These are phyloP conservation scores for Muraenolepis orangiensis DNA, from an alignment of 2,797 vertebrate genomes.

Conservation along the genomic window DNA sequence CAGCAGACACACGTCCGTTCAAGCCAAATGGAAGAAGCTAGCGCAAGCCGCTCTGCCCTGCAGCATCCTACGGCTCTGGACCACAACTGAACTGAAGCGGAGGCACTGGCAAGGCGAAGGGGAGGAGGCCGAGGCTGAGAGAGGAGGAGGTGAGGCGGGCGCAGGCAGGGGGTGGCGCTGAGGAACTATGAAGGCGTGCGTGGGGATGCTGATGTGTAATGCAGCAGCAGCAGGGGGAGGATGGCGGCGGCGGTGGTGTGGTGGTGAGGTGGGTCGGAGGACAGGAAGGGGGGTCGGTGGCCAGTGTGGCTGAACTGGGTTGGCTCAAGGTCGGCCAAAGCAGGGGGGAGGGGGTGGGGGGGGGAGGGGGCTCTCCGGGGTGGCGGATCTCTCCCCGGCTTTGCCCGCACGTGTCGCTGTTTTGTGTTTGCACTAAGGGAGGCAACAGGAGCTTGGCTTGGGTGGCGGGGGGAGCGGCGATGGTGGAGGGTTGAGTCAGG, in stretches of 20 bases:
- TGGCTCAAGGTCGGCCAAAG: constrained; percentile 41
- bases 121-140: constrained; percentile 14
- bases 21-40: constrained; percentile 54
- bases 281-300: constrained; percentile 40
- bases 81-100: constrained; percentile 37
- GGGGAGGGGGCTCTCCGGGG: background rate
- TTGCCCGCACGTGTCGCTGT: background rate
- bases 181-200: constrained; percentile 59
- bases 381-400: background rate
- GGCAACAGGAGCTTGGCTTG: background rate
- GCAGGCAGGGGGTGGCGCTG: constrained; percentile 46
- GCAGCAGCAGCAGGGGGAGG: constrained; percentile 64
- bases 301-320: constrained; percentile 62
- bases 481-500: background rate
- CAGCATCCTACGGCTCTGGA: constrained; percentile 22
- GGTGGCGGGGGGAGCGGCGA: background rate
- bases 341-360: background rate
- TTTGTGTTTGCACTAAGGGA: background rate
- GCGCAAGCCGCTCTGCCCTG: constrained; percentile 7
- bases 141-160: constrained; percentile 61
- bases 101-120: constrained; percentile 31
- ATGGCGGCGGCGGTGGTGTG: constrained; percentile 17
- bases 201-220: constrained; percentile 71
- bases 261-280: constrained; percentile 1
- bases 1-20: constrained; percentile 11